Percentiles rank a stretch among this genome's conserved stretches.
Conservation (phyloP, 2,113 vertebrate species). For the Trachemys scripta region DNA sequence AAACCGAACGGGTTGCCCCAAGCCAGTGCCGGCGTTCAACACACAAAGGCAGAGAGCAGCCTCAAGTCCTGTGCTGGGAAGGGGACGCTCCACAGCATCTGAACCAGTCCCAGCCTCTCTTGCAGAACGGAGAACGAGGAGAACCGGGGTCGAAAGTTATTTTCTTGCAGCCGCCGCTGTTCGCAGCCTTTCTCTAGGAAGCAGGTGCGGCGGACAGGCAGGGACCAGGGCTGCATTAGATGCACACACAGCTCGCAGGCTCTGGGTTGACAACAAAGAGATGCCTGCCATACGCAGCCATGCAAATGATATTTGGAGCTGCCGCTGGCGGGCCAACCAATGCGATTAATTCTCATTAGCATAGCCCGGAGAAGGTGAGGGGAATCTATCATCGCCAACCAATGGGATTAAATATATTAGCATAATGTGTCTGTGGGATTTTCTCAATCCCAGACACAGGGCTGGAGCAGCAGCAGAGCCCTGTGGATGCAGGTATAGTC, state of each 20-base stretch:
- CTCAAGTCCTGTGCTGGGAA: not conserved
- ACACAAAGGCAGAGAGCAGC: not conserved
- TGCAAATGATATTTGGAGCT: not conserved
- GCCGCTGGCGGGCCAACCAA: conserved; percentile 42
- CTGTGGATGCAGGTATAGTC: rapidly evolving
- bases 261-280: conserved; percentile 54
- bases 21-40: not conserved
- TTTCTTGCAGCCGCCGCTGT: not conserved
- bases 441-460: too few relatives aligned
- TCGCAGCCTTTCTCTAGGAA: not conserved
- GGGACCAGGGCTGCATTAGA: not conserved
- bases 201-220: not conserved
- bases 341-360: conserved; percentile 47
- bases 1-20: not conserved
- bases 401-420: not conserved
- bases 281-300: not conserved
- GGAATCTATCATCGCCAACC: conserved; percentile 28
- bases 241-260: not conserved
- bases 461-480: not conserved
- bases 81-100: not conserved
- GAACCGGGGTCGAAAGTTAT: not conserved
- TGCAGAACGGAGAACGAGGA: not conserved
- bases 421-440: rapidly evolving
- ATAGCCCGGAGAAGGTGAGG: conserved; percentile 22
- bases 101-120: not conserved